These are phyloP conservation scores for Zeugodacus cucurbitae DNA, from an alignment of 1,140 invertebrate genomes.

Conservation along the genomic window DNA sequence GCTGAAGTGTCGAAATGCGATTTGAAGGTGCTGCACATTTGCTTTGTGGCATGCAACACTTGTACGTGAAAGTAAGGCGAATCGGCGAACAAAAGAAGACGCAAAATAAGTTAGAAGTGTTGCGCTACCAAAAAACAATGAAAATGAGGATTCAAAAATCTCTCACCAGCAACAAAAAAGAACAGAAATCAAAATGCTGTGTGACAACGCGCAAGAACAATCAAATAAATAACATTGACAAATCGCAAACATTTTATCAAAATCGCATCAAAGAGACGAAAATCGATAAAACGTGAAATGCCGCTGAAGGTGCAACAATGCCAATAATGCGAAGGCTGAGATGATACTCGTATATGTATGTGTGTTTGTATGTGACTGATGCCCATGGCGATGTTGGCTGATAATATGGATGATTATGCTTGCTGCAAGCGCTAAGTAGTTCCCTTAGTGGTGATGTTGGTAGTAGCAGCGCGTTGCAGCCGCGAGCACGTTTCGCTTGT, in stretches of 20 bases:
- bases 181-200: neutral
- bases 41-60: neutral
- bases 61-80: neutral
- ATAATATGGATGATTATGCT: neutral
- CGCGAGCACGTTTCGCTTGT: constrained; percentile 7
- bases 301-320: constrained; percentile 24
- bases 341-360: neutral
- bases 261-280: constrained; percentile 29
- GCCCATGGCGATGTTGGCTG: neutral
- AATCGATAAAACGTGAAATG: constrained; percentile 40
- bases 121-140: neutral
- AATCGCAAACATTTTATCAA: constrained; percentile 42
- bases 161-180: neutral
- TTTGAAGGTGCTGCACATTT: neutral
- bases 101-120: neutral
- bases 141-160: neutral
- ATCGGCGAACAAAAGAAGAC: neutral
- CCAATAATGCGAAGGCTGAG: neutral
- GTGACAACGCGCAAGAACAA: constrained; percentile 18
- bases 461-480: neutral
- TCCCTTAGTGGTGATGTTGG: neutral
- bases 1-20: neutral
- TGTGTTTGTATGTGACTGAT: neutral
- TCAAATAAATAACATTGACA: constrained; percentile 41
- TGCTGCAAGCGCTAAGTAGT: no score